Evolutionary conservation across 2,797 vertebrate genomes (phyloP).

Genomic region (Nannoperca australis): DNA sequence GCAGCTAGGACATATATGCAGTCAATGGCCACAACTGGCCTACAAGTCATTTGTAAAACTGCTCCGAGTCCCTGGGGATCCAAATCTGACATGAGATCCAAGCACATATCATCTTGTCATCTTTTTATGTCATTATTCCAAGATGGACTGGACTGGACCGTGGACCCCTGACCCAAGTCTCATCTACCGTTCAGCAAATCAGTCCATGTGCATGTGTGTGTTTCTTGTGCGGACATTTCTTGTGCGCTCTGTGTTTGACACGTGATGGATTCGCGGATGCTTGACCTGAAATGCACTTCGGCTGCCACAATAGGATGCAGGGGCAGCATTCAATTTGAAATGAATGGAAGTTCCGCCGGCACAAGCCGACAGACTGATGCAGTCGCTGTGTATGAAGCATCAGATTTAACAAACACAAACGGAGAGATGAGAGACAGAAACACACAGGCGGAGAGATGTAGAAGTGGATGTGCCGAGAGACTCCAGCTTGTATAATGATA

Average conservation of each 20-base stretch:
- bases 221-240: neutral
- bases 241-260: neutral
- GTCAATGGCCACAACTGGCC: neutral
- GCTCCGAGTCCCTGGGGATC: neutral
- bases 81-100: conserved; percentile 13
- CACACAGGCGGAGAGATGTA: conserved; percentile 2
- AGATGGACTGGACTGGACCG: conserved; percentile 11
- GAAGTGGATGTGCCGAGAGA: conserved; percentile 25
- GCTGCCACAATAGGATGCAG: conserved; percentile 19
- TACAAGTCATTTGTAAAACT: neutral
- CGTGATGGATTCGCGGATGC: conserved; percentile 3
- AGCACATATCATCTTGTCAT: conserved; percentile 4
- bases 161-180: neutral
- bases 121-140: conserved; percentile 26
- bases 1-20: neutral
- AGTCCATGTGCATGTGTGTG: no score
- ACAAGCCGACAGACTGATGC: conserved; percentile 13
- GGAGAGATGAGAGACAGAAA: conserved; percentile 8
- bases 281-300: conserved; percentile 38
- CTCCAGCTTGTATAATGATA: conserved; percentile 13
- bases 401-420: conserved; percentile 14
- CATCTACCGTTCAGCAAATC: no score
- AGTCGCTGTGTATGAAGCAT: conserved; percentile 2
- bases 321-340: neutral
- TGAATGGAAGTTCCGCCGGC: conserved; percentile 10